phyloP scores from a whole-genome alignment of 2,888 invertebrate species.

The Eurois occulta region DNA sequence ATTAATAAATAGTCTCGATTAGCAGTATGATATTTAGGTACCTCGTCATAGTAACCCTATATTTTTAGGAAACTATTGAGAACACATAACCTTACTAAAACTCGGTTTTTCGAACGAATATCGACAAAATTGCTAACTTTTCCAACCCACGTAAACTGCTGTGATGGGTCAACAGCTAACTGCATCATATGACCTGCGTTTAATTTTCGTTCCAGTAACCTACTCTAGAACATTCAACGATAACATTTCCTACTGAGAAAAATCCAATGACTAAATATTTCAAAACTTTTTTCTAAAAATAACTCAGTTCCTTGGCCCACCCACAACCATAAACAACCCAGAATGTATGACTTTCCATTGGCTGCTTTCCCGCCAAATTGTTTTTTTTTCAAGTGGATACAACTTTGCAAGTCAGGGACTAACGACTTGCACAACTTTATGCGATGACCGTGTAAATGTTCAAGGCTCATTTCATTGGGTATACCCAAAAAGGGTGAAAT shows the following conservation, averaged over 20 bases:
- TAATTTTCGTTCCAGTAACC: neutral
- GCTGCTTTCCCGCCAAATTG: constrained; percentile 17
- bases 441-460: constrained; percentile 29
- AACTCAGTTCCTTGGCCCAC: neutral
- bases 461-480: constrained; percentile 28
- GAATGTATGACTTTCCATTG: constrained; percentile 8
- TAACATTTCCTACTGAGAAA: neutral
- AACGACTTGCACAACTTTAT: constrained; percentile 22
- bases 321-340: constrained; percentile 14
- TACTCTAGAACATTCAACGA: neutral
- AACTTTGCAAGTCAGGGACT: constrained; percentile 34
- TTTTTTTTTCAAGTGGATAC: constrained; percentile 14
- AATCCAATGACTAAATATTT: neutral
- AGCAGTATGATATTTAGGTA: neutral
- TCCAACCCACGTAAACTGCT: neutral
- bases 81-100: neutral
- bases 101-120: neutral
- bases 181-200: neutral
- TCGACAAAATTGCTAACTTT: neutral
- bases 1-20: neutral
- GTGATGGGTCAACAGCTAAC: neutral
- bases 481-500: constrained; percentile 31
- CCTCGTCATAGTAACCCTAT: neutral
- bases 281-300: neutral
- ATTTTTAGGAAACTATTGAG: neutral